These are phyloP conservation scores for Macrotus californicus DNA, from an alignment of 2,113 vertebrate species.

Conservation along the genomic window DNA sequence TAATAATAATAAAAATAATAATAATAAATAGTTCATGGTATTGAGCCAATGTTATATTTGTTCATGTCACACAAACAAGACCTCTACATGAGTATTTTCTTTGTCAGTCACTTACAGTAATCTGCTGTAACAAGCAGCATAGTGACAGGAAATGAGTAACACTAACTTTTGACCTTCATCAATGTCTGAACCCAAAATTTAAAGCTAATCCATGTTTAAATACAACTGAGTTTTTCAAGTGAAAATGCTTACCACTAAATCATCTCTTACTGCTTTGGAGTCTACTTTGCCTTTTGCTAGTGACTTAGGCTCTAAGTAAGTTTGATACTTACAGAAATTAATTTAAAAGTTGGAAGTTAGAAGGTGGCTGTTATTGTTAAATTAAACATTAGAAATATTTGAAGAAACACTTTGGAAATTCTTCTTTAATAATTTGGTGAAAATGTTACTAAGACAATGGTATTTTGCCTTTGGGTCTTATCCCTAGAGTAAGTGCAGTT, in stretches of 20 bases:
- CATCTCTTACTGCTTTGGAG: neutral
- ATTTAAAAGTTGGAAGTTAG: neutral
- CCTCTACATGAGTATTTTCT: neutral
- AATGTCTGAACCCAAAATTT: neutral
- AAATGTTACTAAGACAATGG: neutral
- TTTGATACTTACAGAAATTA: neutral
- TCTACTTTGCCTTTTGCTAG: neutral
- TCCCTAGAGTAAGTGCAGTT: slow-evolving; percentile 26
- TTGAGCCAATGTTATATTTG: neutral
- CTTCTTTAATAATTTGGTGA: slow-evolving; percentile 46
- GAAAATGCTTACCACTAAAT: neutral
- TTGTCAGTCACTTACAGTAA: slow-evolving; percentile 57
- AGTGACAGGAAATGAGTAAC: slow-evolving; percentile 63
- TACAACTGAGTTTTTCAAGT: neutral
- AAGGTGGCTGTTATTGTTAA: slow-evolving; percentile 7
- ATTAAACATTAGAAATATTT: slow-evolving; percentile 38
- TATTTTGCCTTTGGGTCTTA: slow-evolving; percentile 38
- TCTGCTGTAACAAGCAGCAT: slow-evolving; percentile 17
- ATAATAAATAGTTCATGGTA: neutral
- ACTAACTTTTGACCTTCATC: slow-evolving; percentile 25
- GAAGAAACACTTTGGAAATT: slow-evolving; percentile 52
- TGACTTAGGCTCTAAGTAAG: neutral
- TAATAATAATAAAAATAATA: too few species aligned
- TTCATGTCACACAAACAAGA: neutral
- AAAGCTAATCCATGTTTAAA: neutral